phyloP scores from a whole-genome alignment of 2,888 invertebrate genomes.

The Cryptocheilus praepositus region DNA sequence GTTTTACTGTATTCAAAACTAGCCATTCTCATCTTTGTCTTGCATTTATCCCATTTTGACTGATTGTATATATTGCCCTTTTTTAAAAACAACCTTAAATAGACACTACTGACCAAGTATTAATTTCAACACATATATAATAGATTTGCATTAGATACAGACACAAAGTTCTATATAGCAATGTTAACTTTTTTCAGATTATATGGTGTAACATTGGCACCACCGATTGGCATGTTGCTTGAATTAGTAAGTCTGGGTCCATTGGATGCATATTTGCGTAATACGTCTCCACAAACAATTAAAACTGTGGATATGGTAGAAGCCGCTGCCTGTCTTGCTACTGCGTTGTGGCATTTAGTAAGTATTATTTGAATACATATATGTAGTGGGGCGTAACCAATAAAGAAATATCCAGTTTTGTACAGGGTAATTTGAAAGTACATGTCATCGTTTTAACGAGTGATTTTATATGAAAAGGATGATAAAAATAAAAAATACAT shows the following conservation, averaged over 20 bases:
- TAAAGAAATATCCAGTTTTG: neutral
- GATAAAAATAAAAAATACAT: no score
- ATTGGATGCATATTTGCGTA: constrained; percentile 83
- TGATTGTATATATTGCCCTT: no score
- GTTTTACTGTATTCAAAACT: no score
- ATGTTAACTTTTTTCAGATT: constrained; percentile 73
- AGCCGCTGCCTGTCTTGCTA: constrained; percentile 87
- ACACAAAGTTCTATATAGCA: neutral
- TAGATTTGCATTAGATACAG: neutral
- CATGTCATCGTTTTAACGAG: no score
- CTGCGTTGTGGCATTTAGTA: constrained; percentile 91
- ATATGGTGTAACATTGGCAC: constrained; percentile 86
- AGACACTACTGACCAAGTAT: no score
- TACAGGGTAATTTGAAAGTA: no score
- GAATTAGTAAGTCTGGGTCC: constrained; percentile 88
- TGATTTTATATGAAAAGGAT: no score
- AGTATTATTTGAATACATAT: constrained; percentile 50
- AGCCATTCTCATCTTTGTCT: no score
- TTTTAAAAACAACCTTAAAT: no score
- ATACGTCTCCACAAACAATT: constrained; percentile 73
- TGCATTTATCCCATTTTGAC: no score
- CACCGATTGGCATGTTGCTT: constrained; percentile 87
- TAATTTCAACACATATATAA: no score
- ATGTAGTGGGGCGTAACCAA: constrained; percentile 34
- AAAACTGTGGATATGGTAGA: constrained; percentile 86